A percentile compares a stretch with the other conserved stretches of the same genome.
Evolutionary conservation across 2,797 vertebrate genomes (phyloP).

Genomic region (Heterohyrax brucei): DNA sequence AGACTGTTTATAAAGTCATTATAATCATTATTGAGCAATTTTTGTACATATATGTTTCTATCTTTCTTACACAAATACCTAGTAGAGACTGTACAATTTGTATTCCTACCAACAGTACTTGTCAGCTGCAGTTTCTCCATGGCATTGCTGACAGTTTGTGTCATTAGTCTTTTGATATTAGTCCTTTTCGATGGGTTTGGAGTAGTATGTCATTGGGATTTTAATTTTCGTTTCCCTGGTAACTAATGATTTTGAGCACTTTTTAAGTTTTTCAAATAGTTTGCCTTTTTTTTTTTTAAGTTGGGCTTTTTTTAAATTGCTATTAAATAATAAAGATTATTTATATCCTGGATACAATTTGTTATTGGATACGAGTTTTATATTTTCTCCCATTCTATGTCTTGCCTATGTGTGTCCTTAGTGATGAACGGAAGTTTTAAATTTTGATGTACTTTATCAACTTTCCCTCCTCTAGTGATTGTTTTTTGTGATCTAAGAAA

Average conservation of each 20-base stretch:
- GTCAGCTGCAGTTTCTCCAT: background rate
- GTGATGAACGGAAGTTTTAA: background rate
- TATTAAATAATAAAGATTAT: conserved; percentile 14
- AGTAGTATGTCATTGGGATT: background rate
- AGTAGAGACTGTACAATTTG: background rate
- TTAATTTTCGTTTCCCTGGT: conserved; percentile 15
- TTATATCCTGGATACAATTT: background rate
- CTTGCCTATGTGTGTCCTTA: conserved; percentile 21
- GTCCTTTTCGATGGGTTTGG: background rate
- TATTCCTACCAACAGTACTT: background rate
- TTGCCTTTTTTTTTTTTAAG: background rate
- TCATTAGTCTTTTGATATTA: background rate
- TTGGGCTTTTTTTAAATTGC: background rate
- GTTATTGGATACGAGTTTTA: background rate
- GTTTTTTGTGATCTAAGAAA: background rate
- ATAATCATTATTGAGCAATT: background rate
- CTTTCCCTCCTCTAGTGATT: conserved; percentile 1
- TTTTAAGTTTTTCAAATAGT: conserved; percentile 2
- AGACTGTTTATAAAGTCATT: background rate
- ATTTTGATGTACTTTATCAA: background rate
- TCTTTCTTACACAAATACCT: background rate
- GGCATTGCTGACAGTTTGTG: background rate
- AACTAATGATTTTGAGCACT: background rate
- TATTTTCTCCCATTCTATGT: background rate
- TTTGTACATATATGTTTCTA: background rate